These are phyloP conservation scores for Cynopterus brachyotis DNA, from an alignment of 2,113 vertebrate species.

Conservation along the genomic window DNA sequence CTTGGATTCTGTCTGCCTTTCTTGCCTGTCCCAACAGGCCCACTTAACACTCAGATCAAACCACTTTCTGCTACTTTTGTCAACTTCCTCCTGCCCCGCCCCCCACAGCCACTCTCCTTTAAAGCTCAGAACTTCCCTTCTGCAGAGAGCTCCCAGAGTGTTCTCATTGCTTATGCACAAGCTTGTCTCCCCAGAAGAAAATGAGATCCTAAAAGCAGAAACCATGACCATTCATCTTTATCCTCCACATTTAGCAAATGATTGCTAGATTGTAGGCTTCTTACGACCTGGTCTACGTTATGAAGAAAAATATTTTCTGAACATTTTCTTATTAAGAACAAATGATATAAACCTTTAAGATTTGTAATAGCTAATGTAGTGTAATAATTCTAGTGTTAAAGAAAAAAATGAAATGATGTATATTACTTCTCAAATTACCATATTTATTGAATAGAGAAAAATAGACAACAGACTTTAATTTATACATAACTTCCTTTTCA, in stretches of 20 bases:
- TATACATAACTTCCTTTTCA: neutral
- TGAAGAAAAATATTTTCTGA: neutral
- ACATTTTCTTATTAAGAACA: neutral
- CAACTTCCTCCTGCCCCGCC: too few relatives aligned
- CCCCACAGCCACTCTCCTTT: accelerated
- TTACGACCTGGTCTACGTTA: neutral
- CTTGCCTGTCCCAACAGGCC: neutral
- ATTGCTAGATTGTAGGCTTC: neutral
- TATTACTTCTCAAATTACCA: neutral
- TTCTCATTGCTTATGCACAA: neutral
- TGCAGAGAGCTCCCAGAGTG: neutral
- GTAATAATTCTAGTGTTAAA: neutral
- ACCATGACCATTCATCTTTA: too few relatives aligned
- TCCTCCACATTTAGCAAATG: too few relatives aligned
- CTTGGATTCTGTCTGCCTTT: neutral
- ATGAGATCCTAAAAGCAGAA: neutral
- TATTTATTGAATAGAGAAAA: constrained; percentile 8
- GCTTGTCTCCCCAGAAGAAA: neutral
- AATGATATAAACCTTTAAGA: neutral
- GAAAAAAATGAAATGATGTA: neutral
- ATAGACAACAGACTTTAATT: neutral
- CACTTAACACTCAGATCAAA: neutral
- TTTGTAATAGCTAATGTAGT: neutral
- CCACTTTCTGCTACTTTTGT: neutral
- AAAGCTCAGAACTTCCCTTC: accelerated